A percentile compares a stretch with the other conserved stretches of the same genome.
These are phyloP conservation scores for Solea solea DNA, from an alignment of 2,113 vertebrate genomes.

Conservation along the genomic window DNA sequence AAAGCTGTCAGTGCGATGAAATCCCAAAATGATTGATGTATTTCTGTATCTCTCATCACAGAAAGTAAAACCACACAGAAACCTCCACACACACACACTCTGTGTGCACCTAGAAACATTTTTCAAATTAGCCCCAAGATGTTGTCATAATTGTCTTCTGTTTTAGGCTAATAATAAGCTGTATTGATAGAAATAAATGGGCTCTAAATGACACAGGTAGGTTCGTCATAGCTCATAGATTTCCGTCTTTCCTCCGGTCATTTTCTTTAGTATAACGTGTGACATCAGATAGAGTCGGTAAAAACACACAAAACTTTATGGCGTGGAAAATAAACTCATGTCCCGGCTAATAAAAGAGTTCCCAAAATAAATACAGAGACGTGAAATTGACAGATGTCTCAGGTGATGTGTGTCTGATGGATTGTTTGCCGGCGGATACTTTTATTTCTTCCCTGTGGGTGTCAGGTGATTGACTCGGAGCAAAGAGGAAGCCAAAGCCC, in stretches of 20 bases:
- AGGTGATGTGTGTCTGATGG: constrained; percentile 45
- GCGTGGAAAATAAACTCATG: constrained; percentile 26
- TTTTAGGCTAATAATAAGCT: constrained; percentile 31
- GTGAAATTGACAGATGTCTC: constrained; percentile 36
- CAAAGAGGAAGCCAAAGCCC: constrained; percentile 6
- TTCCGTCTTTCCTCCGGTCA: constrained; percentile 21
- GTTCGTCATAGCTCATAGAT: constrained; percentile 23
- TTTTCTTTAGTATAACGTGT: neutral
- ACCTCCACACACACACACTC: constrained; percentile 5
- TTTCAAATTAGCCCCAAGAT: neutral
- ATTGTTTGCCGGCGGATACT: constrained; percentile 48
- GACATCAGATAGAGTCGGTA: constrained; percentile 7
- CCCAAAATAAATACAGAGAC: constrained; percentile 27
- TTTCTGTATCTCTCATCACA: neutral
- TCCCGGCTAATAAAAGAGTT: constrained; percentile 10
- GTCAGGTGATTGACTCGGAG: constrained; percentile 48
- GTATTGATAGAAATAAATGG: constrained; percentile 10
- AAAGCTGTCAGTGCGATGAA: neutral
- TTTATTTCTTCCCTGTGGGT: constrained; percentile 26
- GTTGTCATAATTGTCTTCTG: constrained; percentile 3
- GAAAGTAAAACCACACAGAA: neutral
- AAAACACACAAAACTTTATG: constrained; percentile 20
- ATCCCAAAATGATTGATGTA: neutral
- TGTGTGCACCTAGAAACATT: neutral
- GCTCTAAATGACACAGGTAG: constrained; percentile 18